Percentiles rank a stretch among this genome's conserved stretches.
These are phyloP conservation scores for Protonemura montana DNA, from an alignment of 2,888 invertebrate genomes.

Conservation along the genomic window DNA sequence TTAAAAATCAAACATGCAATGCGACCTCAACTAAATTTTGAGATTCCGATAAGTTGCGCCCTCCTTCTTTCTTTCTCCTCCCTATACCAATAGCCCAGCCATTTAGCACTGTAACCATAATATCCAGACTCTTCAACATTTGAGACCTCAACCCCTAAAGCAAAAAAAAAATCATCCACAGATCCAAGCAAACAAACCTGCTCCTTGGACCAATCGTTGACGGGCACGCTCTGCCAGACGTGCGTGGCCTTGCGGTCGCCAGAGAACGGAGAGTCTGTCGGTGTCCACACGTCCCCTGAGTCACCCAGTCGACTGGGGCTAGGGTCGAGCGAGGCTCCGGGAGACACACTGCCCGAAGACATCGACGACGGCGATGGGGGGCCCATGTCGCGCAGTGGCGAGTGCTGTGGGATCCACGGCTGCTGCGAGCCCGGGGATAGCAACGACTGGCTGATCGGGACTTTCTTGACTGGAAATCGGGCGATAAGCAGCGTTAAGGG, in stretches of 20 bases:
- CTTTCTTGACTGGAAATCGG: constrained; percentile 50
- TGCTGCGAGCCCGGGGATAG: constrained; percentile 45
- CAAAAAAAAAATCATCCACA: too few relatives aligned
- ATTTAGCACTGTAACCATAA: too few relatives aligned
- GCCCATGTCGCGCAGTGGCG: constrained; percentile 48
- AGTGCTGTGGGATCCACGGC: constrained; percentile 50
- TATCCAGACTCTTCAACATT: too few relatives aligned
- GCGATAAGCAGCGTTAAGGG: background rate
- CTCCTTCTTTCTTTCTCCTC: too few relatives aligned
- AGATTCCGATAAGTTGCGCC: too few relatives aligned
- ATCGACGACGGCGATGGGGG: constrained; percentile 52
- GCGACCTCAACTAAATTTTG: too few relatives aligned
- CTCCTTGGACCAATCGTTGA: constrained; percentile 80
- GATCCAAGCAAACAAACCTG: constrained; percentile 63
- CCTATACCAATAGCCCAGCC: too few relatives aligned
- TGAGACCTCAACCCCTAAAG: too few relatives aligned
- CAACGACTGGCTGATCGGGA: constrained; percentile 47
- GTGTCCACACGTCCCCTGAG: constrained; percentile 62
- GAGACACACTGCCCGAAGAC: constrained; percentile 55
- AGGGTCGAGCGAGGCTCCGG: constrained; percentile 53
- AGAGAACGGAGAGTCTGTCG: constrained; percentile 60
- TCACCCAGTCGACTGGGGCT: constrained; percentile 54
- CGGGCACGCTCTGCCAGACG: constrained; percentile 74
- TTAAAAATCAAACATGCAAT: too few relatives aligned
- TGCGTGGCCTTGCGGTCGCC: constrained; percentile 66